Conservation (phyloP, 2,113 vertebrate genomes). For the Diadophis punctatus region DNA sequence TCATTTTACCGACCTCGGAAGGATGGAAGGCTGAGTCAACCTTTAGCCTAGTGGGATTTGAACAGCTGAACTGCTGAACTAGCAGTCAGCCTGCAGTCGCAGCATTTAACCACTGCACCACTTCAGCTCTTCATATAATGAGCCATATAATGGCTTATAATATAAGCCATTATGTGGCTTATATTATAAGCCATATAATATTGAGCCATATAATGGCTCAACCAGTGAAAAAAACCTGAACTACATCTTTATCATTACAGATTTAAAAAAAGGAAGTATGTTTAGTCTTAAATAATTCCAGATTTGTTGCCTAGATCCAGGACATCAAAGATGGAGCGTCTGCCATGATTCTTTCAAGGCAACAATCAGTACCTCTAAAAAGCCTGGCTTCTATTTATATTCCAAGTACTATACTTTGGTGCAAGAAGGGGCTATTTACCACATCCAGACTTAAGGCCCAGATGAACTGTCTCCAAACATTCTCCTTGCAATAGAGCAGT, state of each 20-base stretch:
- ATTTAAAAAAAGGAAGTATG: background rate
- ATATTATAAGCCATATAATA: too few relatives aligned
- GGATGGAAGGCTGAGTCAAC: too few relatives aligned
- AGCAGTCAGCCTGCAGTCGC: too few relatives aligned
- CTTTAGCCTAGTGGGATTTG: too few relatives aligned
- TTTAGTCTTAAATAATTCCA: background rate
- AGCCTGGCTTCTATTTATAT: background rate
- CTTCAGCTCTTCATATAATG: too few relatives aligned
- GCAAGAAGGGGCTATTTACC: background rate
- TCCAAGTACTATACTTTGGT: background rate
- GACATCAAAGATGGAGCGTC: background rate
- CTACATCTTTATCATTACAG: background rate
- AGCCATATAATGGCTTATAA: too few relatives aligned
- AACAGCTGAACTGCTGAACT: too few relatives aligned
- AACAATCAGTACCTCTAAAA: background rate
- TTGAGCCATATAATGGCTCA: too few relatives aligned
- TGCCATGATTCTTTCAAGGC: background rate
- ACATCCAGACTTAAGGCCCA: background rate
- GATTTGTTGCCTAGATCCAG: background rate
- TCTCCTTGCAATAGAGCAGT: too few relatives aligned
- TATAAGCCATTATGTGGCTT: too few relatives aligned
- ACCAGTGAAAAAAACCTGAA: background rate
- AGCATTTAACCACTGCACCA: too few relatives aligned
- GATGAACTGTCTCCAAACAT: background rate
- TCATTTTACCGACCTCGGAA: too few relatives aligned